Evolutionary conservation across 2,888 invertebrate species (phyloP).

Genomic region (Harpalus rubripes): DNA sequence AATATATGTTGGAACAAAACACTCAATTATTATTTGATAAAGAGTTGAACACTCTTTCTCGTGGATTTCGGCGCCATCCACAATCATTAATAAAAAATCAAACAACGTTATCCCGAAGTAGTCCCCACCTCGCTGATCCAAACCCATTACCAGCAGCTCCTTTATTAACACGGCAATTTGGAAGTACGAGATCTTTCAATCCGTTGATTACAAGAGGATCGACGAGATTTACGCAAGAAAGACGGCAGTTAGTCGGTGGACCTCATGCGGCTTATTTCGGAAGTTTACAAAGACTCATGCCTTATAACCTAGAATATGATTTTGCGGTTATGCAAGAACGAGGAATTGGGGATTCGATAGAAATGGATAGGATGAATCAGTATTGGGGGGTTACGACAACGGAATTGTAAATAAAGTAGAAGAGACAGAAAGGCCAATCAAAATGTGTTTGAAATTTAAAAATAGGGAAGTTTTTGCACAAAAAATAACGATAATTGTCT

Average conservation of each 20-base stretch:
- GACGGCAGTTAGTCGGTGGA: slow-evolving; percentile 83
- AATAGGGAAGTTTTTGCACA: too few relatives aligned
- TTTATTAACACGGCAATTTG: slow-evolving; percentile 87
- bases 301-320: slow-evolving; percentile 90
- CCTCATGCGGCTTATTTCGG: slow-evolving; percentile 94
- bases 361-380: slow-evolving; percentile 92
- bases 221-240: slow-evolving; percentile 81
- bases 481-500: too few relatives aligned
- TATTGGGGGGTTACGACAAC: slow-evolving; percentile 95
- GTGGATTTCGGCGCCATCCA: slow-evolving; percentile 81
- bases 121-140: slow-evolving; percentile 82
- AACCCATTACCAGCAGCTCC: slow-evolving; percentile 75
- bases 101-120: slow-evolving; percentile 84
- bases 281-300: slow-evolving; percentile 90
- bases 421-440: not conserved
- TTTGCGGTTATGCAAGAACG: slow-evolving; percentile 91
- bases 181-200: slow-evolving; percentile 89
- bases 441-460: not conserved
- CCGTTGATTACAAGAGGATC: slow-evolving; percentile 81
- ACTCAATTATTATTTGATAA: slow-evolving; percentile 93
- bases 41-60: slow-evolving; percentile 89
- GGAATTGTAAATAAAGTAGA: slow-evolving; percentile 80
- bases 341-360: slow-evolving; percentile 86
- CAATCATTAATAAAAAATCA: slow-evolving; percentile 80
- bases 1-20: slow-evolving; percentile 94